Base-by-base conservation (phyloP, 1,140 invertebrate genomes). In the Calliphora vicina region DNA sequence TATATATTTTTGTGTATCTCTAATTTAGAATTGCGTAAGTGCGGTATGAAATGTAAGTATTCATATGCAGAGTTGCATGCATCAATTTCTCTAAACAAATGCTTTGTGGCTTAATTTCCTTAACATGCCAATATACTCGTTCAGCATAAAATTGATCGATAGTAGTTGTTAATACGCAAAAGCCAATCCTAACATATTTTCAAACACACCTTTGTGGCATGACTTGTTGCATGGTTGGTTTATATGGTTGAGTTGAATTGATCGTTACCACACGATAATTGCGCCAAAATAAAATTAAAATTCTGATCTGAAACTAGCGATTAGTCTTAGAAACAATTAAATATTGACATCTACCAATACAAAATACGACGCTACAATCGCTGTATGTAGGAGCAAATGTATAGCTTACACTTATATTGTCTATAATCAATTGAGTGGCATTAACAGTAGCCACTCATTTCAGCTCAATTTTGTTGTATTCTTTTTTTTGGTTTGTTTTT, bases 261-360 rank as follows among this genome's bases (percentile, higher is more conserved):
- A 43, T 78, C 42, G 74, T 73, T 73, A 45, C 35, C 72, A 78
- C 17, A 43, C 35, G 74, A 78, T 78, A 78, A 78, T 78, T 78
- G 29, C 17, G 20, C 74, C 74, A 43, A 78, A 78, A 78, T 43
- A 43, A 23, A 78, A 78, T 78, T 78, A 78, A 78, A 35, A 78
- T 78, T 78, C 74, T 78, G 74, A 78, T 78, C 74, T 78, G 35
- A 43, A 78, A 78, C 35, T 23, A 78, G 13, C 74, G 74, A 78
- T 78, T 78, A 78, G 74, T 43, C 74, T 78, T 78, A 78, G 74
- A 78, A 78, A 78, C 74, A 78, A 78, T 78, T 78, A 78, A 78
- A 78, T 78, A 78, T 78, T 78, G 74, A 78, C 74, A 78, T 43
- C 74, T 20, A 78, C 20, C 61, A 67, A n/a, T n/a, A n/a, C n/a